Evolutionary conservation across 2,113 vertebrate genomes (phyloP).

Genomic region (Centropus unirufus): DNA sequence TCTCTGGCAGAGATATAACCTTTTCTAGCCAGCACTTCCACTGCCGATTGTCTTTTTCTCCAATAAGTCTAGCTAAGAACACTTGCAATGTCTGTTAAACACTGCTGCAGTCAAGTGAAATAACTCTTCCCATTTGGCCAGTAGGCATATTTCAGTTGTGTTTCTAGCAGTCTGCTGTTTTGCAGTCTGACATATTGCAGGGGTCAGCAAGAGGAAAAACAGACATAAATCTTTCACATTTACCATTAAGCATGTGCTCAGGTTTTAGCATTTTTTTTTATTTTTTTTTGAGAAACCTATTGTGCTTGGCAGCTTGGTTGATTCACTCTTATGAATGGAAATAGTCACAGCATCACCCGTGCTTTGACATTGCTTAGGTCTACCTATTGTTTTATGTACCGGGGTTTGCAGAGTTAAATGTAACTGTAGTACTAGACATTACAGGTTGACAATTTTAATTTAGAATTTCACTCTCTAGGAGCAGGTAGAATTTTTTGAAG

Average conservation of each 20-base stretch:
- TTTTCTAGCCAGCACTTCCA: not conserved
- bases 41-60: not conserved
- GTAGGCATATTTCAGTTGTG: not conserved
- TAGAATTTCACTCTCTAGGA: not conserved
- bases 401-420: not conserved
- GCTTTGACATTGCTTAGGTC: not conserved
- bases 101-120: not conserved
- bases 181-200: not conserved
- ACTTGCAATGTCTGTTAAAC: not conserved
- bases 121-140: slow-evolving; percentile 37
- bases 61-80: not conserved
- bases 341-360: not conserved
- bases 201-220: not conserved
- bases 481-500: not conserved
- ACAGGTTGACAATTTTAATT: not conserved
- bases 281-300: not conserved
- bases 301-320: not conserved
- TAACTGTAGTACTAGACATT: not conserved
- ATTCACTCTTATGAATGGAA: slow-evolving; percentile 25
- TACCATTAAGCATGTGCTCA: not conserved
- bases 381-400: not conserved
- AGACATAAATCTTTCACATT: slow-evolving; percentile 22
- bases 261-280: not conserved
- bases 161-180: not conserved
- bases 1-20: not conserved